Evolutionary conservation across 2,113 vertebrate genomes (phyloP).

Genomic region (Neodontobutis hainanensis): DNA sequence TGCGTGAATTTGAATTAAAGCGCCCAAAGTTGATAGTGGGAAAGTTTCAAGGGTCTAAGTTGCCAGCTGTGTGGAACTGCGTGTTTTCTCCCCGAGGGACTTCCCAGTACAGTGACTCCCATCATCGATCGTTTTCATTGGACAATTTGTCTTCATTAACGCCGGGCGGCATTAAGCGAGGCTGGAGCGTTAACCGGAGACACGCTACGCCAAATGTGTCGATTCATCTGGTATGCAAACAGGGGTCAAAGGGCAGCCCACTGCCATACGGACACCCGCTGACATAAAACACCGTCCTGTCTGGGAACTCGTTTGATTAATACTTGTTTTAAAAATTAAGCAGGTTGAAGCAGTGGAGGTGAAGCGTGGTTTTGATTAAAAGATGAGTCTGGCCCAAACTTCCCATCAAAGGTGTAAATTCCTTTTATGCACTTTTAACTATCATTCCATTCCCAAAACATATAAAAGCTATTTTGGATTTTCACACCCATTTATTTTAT

Average conservation of each 20-base stretch:
- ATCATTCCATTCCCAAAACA: neutral
- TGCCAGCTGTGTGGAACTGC: neutral
- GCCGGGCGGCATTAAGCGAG: constrained; percentile 57
- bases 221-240: constrained; percentile 57
- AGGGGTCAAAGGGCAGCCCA: constrained; percentile 23
- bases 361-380: neutral
- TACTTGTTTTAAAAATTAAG: constrained; percentile 15
- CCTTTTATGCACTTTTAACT: neutral
- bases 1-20: constrained; percentile 26
- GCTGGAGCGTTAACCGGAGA: constrained; percentile 1
- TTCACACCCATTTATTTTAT: neutral
- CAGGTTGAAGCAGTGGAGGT: constrained; percentile 5
- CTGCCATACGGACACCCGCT: constrained; percentile 28
- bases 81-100: constrained; percentile 10
- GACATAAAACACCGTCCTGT: constrained; percentile 26
- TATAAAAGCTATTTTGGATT: neutral
- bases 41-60: neutral
- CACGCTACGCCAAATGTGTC: constrained; percentile 17
- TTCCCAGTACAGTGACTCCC: constrained; percentile 45
- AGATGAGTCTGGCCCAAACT: neutral
- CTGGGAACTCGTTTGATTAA: constrained; percentile 26
- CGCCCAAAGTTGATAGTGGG: neutral
- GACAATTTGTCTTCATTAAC: constrained; percentile 78
- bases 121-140: constrained; percentile 70
- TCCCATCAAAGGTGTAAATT: neutral